Percentiles rank a stretch among this genome's conserved stretches.
phyloP scores from a whole-genome alignment of 2,797 vertebrate genomes.

The Melanotaenia pygmaea region DNA sequence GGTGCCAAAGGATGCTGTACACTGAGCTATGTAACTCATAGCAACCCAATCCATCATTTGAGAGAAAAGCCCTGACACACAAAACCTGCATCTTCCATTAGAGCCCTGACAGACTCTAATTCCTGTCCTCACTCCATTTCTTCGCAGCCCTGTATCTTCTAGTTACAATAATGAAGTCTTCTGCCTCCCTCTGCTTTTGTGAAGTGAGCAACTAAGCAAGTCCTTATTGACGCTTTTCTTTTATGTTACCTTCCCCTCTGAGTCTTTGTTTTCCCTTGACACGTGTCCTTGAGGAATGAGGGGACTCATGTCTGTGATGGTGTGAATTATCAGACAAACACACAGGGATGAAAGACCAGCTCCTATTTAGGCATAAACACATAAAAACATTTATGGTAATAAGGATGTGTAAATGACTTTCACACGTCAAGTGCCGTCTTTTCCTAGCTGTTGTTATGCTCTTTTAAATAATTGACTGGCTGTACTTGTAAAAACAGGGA shows the following conservation, averaged over 20 bases:
- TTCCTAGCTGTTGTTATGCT: conserved; percentile 79
- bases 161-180: conserved; percentile 51
- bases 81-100: conserved; percentile 78
- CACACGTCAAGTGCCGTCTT: conserved; percentile 59
- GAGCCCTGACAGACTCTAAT: conserved; percentile 64
- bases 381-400: conserved; percentile 71
- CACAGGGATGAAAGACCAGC: conserved; percentile 65
- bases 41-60: conserved; percentile 72
- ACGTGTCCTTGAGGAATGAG: conserved; percentile 48
- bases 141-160: conserved; percentile 38
- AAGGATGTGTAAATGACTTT: conserved; percentile 79
- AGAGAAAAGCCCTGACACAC: conserved; percentile 71
- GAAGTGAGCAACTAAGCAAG: conserved; percentile 46
- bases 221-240: conserved; percentile 45
- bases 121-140: conserved; percentile 46
- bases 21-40: conserved; percentile 49
- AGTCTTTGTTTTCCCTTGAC: conserved; percentile 57
- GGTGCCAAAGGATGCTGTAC: conserved; percentile 52
- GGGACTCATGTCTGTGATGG: conserved; percentile 38
- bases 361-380: conserved; percentile 75
- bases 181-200: conserved; percentile 30
- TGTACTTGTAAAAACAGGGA: conserved; percentile 75
- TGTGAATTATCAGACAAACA: conserved; percentile 68
- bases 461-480: conserved; percentile 83
- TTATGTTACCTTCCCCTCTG: conserved; percentile 41